A percentile compares a stretch with the other conserved stretches of the same genome.
phyloP scores from a whole-genome alignment of 2,797 vertebrate species.

The Oreochromis grahami region DNA sequence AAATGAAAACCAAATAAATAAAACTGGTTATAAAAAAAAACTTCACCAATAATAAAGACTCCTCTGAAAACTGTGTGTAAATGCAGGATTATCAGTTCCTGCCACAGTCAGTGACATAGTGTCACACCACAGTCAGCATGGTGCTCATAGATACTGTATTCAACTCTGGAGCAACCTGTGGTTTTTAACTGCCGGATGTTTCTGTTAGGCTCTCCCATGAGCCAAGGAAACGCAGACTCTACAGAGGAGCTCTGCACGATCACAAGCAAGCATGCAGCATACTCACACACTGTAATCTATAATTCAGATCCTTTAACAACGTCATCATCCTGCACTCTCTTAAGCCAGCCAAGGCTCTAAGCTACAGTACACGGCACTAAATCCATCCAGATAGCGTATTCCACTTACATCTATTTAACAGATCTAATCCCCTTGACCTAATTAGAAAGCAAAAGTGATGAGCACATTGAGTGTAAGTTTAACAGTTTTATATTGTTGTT shows the following conservation, averaged over 20 bases:
- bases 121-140: not conserved
- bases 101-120: not conserved
- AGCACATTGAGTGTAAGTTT: not conserved
- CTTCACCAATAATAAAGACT: not conserved
- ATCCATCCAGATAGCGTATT: constrained; percentile 30
- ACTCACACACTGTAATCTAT: constrained; percentile 60
- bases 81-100: not conserved
- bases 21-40: not conserved
- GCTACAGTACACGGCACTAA: constrained; percentile 39
- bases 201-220: constrained; percentile 25
- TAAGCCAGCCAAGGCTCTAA: constrained; percentile 55
- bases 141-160: not conserved
- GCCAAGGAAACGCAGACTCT: constrained; percentile 10
- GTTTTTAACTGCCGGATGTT: constrained; percentile 56
- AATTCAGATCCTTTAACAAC: constrained; percentile 56
- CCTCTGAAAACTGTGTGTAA: not conserved
- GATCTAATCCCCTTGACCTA: constrained; percentile 50
- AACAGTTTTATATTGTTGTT: not conserved
- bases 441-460: constrained; percentile 38
- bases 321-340: constrained; percentile 50
- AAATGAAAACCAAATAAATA: not conserved
- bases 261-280: constrained; percentile 16
- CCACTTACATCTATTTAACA: constrained; percentile 50
- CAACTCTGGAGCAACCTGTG: not conserved
- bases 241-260: constrained; percentile 16